Percentiles rank a stretch among this genome's conserved stretches.
phyloP scores from a whole-genome alignment of 2,113 vertebrate species.

The Eleginops maclovinus region DNA sequence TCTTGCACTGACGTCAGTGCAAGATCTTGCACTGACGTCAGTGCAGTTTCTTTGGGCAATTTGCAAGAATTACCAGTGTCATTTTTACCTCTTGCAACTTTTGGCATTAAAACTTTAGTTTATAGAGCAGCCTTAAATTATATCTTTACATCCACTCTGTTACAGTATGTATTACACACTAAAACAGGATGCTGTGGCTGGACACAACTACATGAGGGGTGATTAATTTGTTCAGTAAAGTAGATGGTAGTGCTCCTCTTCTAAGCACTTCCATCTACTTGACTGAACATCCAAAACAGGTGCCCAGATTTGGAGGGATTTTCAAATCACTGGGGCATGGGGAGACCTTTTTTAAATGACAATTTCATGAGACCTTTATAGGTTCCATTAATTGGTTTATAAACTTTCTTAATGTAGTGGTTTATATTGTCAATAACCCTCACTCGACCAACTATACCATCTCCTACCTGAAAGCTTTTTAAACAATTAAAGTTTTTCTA shows the following conservation, averaged over 20 bases:
- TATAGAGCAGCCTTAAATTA: neutral
- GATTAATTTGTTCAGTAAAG: constrained; percentile 4
- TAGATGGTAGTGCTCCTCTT: neutral
- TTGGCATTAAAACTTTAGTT: neutral
- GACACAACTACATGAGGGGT: neutral
- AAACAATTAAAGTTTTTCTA: neutral
- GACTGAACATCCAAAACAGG: neutral
- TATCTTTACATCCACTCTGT: neutral
- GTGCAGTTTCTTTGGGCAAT: neutral
- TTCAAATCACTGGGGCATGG: neutral
- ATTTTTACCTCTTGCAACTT: neutral
- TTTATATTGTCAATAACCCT: neutral
- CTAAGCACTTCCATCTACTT: too few relatives aligned
- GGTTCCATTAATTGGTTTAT: neutral
- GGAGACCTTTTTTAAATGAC: too few relatives aligned
- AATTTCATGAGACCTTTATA: neutral
- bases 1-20: neutral
- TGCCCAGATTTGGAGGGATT: neutral
- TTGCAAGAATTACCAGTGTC: neutral
- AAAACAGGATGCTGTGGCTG: constrained; percentile 17
- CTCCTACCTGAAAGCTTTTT: neutral
- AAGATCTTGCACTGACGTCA: neutral
- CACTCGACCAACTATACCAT: neutral
- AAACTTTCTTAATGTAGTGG: neutral
- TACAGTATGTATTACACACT: neutral